phyloP scores from a whole-genome alignment of 2,113 vertebrate genomes.

The Propithecus coquereli region DNA sequence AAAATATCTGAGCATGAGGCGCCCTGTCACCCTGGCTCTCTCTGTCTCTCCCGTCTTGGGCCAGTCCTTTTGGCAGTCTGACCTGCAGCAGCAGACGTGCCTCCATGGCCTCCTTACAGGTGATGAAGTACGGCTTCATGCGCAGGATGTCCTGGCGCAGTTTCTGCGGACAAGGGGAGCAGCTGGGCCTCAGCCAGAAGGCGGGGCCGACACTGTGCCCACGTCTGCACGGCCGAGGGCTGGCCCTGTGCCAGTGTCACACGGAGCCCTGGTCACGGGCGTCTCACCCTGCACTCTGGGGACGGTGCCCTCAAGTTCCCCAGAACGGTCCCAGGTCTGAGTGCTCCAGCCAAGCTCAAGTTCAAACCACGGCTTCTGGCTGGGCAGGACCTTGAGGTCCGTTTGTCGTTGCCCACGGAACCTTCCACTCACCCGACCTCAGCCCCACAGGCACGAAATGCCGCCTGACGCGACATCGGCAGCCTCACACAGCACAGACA shows the following conservation, averaged over 20 bases:
- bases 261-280: background rate
- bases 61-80: background rate
- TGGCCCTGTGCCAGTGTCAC: background rate
- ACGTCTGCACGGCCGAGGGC: background rate
- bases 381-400: background rate
- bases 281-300: background rate
- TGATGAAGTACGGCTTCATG: slow-evolving; percentile 99
- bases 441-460: no score
- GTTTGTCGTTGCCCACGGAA: accelerated
- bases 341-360: background rate
- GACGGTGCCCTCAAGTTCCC: background rate
- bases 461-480: background rate
- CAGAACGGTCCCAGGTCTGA: background rate
- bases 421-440: background rate
- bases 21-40: no score
- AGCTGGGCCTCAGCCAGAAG: background rate
- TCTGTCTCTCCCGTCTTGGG: accelerated
- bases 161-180: slow-evolving; percentile 84
- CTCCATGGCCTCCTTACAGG: slow-evolving; percentile 98
- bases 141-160: slow-evolving; percentile 97
- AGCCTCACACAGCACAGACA: background rate
- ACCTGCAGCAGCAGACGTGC: slow-evolving; percentile 95
- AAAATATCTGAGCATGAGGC: accelerated
- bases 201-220: accelerated
- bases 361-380: background rate